A percentile compares a stretch with the other conserved stretches of the same genome.
Conservation (phyloP, 1,140 invertebrate genomes). For the Drosophila mayri region DNA sequence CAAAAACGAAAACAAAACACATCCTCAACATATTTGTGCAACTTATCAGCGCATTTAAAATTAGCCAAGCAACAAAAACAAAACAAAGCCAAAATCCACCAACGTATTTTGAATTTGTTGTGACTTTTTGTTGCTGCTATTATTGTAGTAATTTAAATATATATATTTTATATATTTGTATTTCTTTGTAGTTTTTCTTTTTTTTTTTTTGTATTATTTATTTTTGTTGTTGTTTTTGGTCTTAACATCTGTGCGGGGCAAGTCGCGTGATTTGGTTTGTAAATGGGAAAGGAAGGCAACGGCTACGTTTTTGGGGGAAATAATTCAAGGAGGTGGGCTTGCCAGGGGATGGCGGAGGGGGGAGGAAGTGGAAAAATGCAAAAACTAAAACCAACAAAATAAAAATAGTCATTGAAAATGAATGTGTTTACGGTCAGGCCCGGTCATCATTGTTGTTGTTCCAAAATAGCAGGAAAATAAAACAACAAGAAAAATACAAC, state of each 20-base stretch:
- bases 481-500: not conserved
- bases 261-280: conserved; percentile 82
- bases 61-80: conserved; percentile 53
- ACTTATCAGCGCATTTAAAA: conserved; percentile 82
- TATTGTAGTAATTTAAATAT: conserved; percentile 11
- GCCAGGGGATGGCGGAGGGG: too few relatives aligned
- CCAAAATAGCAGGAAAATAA: conserved; percentile 55
- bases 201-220: not conserved
- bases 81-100: conserved; percentile 26
- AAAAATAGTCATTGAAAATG: conserved; percentile 81
- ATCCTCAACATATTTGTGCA: conserved; percentile 79
- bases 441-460: conserved; percentile 46
- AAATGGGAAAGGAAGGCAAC: conserved; percentile 64
- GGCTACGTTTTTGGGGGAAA: conserved; percentile 7
- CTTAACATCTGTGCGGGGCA: conserved; percentile 67
- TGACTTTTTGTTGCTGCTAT: conserved; percentile 21
- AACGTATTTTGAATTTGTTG: conserved; percentile 50
- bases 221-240: conserved; percentile 15
- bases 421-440: conserved; percentile 59
- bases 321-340: not conserved
- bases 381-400: conserved; percentile 72
- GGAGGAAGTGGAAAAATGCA: conserved; percentile 51
- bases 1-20: conserved; percentile 35
- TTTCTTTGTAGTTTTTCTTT: too few relatives aligned
- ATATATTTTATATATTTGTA: not conserved